phyloP scores from a whole-genome alignment of 2,797 vertebrate species.

The Graptemys geographica region DNA sequence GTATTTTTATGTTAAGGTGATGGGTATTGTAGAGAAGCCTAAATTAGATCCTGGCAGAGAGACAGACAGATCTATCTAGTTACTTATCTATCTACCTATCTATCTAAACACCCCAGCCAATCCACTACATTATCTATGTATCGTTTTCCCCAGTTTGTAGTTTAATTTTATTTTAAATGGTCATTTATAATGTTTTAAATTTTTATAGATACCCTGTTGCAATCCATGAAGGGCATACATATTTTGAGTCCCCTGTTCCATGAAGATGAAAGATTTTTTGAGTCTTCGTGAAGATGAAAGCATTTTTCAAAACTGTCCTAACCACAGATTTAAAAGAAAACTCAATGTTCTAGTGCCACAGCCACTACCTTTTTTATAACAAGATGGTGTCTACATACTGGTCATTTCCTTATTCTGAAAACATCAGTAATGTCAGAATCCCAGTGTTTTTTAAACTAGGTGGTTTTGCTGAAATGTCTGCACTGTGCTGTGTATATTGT shows the following conservation, averaged over 20 bases:
- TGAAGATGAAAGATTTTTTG: background rate
- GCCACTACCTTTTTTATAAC: background rate
- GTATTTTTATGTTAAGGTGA: background rate
- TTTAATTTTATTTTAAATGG: background rate
- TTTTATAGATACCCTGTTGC: background rate
- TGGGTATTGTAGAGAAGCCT: background rate
- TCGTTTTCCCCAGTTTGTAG: background rate
- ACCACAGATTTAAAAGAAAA: background rate
- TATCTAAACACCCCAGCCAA: background rate
- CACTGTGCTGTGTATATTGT: rapidly evolving
- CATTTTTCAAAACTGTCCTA: background rate
- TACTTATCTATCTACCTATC: no score
- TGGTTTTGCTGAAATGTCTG: background rate
- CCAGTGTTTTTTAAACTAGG: background rate
- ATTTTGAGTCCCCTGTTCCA: background rate
- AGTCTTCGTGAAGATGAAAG: background rate
- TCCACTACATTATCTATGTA: background rate
- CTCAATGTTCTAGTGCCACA: background rate
- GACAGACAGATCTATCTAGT: no score
- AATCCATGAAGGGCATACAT: background rate
- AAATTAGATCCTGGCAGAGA: background rate
- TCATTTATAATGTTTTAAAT: background rate
- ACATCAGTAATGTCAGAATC: background rate
- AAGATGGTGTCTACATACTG: no score
- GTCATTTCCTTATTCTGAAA: background rate